Evolutionary conservation across 2,888 invertebrate species (phyloP).

Genomic region (Phania funesta): DNA sequence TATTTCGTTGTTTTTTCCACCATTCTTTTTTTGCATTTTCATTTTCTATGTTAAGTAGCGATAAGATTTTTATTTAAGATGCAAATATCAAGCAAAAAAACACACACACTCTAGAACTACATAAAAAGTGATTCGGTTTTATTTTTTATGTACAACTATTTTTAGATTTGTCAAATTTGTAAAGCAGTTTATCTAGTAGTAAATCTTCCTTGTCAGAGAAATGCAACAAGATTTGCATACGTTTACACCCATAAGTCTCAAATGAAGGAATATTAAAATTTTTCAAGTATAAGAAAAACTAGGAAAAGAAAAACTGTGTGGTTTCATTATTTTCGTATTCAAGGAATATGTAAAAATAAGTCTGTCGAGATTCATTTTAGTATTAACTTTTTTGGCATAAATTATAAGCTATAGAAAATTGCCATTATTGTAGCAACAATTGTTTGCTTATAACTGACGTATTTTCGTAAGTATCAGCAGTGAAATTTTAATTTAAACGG

Average conservation of each 20-base stretch:
- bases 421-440: background rate
- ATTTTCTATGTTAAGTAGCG: conserved; percentile 65
- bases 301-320: conserved; percentile 21
- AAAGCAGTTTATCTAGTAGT: conserved; percentile 61
- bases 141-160: conserved; percentile 59
- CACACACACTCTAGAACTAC: background rate
- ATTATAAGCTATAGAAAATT: background rate
- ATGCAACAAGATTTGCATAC: conserved; percentile 65
- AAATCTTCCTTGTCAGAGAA: conserved; percentile 63
- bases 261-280: conserved; percentile 41
- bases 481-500: too few relatives aligned
- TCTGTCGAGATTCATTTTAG: background rate
- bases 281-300: background rate
- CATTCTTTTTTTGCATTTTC: conserved; percentile 24
- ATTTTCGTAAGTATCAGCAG: background rate
- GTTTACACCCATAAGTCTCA: conserved; percentile 64
- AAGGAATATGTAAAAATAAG: conserved; percentile 18
- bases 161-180: conserved; percentile 66
- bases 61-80: conserved; percentile 58
- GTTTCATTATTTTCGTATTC: conserved; percentile 13
- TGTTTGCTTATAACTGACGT: background rate
- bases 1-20: conserved; percentile 16
- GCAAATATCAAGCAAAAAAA: conserved; percentile 35
- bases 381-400: conserved; percentile 20
- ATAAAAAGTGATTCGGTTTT: conserved; percentile 24